Evolutionary conservation across 2,888 invertebrate genomes (phyloP).

Genomic region (Asteroscopus sphinx): DNA sequence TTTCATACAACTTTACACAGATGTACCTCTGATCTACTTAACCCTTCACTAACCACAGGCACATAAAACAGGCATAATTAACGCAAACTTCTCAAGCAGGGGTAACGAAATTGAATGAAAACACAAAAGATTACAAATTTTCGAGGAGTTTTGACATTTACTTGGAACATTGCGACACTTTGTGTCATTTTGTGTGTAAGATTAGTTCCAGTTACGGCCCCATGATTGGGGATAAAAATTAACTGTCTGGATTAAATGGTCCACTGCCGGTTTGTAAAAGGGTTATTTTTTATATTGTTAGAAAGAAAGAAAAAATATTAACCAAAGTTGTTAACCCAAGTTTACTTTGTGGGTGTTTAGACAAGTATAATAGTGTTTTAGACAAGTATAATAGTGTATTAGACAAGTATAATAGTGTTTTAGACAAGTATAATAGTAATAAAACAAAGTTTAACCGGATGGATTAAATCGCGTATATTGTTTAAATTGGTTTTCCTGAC

Average conservation of each 20-base stretch:
- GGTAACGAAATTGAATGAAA: background rate
- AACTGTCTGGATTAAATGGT: constrained; percentile 21
- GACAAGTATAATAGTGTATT: too few species aligned
- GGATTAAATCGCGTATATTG: too few species aligned
- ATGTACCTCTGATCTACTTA: background rate
- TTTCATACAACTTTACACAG: too few species aligned
- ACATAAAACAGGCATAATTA: background rate
- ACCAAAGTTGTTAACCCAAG: background rate
- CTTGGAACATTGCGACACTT: constrained; percentile 4
- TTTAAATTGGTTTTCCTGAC: too few species aligned
- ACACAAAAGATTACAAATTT: constrained; percentile 15
- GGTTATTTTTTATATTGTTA: constrained; percentile 5
- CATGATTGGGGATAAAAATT: constrained; percentile 29
- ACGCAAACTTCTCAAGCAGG: background rate
- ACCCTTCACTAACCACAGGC: background rate
- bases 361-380: too few species aligned
- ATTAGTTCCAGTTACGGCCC: constrained; percentile 13
- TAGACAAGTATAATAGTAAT: too few species aligned
- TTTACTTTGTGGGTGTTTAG: too few species aligned
- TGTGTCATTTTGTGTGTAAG: constrained; percentile 25
- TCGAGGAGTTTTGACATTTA: constrained; percentile 1
- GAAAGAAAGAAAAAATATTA: too few species aligned
- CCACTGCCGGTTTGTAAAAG: constrained; percentile 2
- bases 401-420: too few species aligned
- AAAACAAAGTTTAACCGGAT: too few species aligned